Evolutionary conservation across 1,140 invertebrate genomes (phyloP).

Genomic region (Diorhabda carinulata): DNA sequence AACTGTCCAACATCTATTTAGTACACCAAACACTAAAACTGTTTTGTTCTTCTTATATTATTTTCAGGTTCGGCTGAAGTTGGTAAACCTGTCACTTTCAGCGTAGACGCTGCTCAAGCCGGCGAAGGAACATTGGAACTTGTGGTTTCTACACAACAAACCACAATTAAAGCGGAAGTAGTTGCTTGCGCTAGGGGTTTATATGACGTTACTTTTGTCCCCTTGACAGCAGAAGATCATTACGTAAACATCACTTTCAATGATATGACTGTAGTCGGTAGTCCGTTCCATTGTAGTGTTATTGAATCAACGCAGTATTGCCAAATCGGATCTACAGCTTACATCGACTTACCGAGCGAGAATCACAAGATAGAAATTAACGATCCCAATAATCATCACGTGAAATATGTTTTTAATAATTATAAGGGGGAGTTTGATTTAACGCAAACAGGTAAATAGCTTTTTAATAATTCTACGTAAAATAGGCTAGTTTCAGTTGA

Average conservation of each 20-base stretch:
- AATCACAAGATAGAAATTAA: slow-evolving; percentile 44
- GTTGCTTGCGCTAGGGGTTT: slow-evolving; percentile 85
- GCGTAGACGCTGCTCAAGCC: slow-evolving; percentile 91
- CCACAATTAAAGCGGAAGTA: slow-evolving; percentile 77
- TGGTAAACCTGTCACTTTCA: slow-evolving; percentile 82
- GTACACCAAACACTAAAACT: too few species aligned
- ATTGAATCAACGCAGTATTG: slow-evolving; percentile 51
- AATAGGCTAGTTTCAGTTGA: too few species aligned
- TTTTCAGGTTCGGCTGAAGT: slow-evolving; percentile 57
- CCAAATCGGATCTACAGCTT: slow-evolving; percentile 52
- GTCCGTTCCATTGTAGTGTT: slow-evolving; percentile 74
- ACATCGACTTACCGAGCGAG: slow-evolving; percentile 51
- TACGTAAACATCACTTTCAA: slow-evolving; percentile 97
- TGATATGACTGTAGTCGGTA: slow-evolving; percentile 86
- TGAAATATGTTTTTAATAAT: slow-evolving; percentile 44
- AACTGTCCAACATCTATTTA: too few species aligned
- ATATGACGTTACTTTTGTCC: slow-evolving; percentile 96
- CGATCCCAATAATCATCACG: slow-evolving; percentile 43
- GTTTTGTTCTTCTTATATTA: not conserved
- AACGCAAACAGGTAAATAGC: slow-evolving; percentile 33
- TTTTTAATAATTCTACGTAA: too few species aligned
- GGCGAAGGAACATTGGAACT: slow-evolving; percentile 94
- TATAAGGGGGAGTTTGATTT: slow-evolving; percentile 44
- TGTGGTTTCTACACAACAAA: slow-evolving; percentile 86
- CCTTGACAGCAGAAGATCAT: slow-evolving; percentile 83